Evolutionary conservation across 2,797 vertebrate genomes (phyloP), one percentile per base, ranked within the genome.

Genomic region (Muraenolepis orangiensis): DNA sequence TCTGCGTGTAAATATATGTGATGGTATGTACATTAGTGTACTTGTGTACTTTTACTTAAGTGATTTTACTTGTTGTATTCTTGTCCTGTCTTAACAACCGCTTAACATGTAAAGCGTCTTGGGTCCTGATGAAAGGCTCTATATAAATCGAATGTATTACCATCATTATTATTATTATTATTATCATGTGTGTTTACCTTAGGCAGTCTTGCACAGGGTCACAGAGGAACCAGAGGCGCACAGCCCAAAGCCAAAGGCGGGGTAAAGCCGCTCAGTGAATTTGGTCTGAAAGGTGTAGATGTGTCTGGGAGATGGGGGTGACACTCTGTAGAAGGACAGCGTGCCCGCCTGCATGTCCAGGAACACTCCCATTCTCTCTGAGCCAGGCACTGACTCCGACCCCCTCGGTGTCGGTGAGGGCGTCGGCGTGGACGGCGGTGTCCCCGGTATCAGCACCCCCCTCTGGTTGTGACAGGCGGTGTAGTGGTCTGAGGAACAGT

Each of bases 221-320:
- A 86, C 29, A 6, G 76, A 86, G 4, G 80, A 73, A 31, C 77
- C 38, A 0, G 23, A 42, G 32, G 30, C 29, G 13, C 0, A 81
- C 0, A 82, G 1, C 29, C 66, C 70, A 14, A 81, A 76, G 4
- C 81, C 78, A 69, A 90, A 88, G 0, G 79, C 85, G 40, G 87
- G 83, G 7, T 80, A 83, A 30, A 89, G 66, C 0, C 80, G 77
- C 72, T 85, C 77, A 5, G 72, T 86, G 76, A 90, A 86, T 5
- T 18, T 75, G 69, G 69, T 13, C 0, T 18, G 13, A 72, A 78
- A 78, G 12, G 85, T 90, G 23, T 86, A 29, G 36, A 88, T 46
- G 78, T 83, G 84, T 1, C 6, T 80, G 73, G 51, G 13, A n/a
- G n/a, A n/a, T n/a, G n/a, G n/a, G n/a, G n/a, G n/a, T n/a, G 29